Evolutionary conservation across 2,797 vertebrate species (phyloP), one percentile per base, ranked within the genome.

Genomic region (Crocidura indochinensis): DNA sequence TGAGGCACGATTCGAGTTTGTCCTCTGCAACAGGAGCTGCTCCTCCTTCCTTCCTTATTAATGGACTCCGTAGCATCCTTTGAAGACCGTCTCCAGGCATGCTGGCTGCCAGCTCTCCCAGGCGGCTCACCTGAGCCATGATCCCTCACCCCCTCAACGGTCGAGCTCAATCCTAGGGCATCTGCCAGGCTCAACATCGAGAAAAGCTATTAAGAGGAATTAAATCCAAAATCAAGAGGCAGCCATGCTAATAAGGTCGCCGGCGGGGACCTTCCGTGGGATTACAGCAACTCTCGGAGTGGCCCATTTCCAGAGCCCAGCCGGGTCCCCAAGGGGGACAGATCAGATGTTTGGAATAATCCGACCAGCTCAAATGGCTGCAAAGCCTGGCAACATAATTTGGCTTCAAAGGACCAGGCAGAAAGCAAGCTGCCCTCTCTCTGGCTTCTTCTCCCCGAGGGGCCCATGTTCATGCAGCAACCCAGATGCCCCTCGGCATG

Each of bases 381-480:
- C 75, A 90, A 47, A 86, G 91, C 26, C 1, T 91, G 96, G 94
- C 93, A 94, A 97, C 97, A 91, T 80, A 20, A 85, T 97, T 97
- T 96, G 87, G 82, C 93, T 97, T 97, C 94, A 94, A 73, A 96
- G 38, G 19, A 83, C 49, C 38, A 87, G 60, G 68, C 85, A 88
- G 94, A 95, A 91, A 82, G 80, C 78, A 27, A 17, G 44, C 94
- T 97, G 96, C 93, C 96, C 95, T 96, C 81, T 90, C 51, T 94
- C 11, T 60, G 96, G 96, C 88, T 95, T 72, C 92, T 75, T 93
- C 87, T 96, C 71, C 84, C 90, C 86, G 4, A 82, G 92, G 93
- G 96, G 38, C 38, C 96, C 96, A 75, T 97, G 92, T 94, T 96
- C 97, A 96, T 68, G 47, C 91, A 97, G 93, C 97, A 96, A 97